phyloP scores from a whole-genome alignment of 2,888 invertebrate genomes.

The Cerastis leucographa region DNA sequence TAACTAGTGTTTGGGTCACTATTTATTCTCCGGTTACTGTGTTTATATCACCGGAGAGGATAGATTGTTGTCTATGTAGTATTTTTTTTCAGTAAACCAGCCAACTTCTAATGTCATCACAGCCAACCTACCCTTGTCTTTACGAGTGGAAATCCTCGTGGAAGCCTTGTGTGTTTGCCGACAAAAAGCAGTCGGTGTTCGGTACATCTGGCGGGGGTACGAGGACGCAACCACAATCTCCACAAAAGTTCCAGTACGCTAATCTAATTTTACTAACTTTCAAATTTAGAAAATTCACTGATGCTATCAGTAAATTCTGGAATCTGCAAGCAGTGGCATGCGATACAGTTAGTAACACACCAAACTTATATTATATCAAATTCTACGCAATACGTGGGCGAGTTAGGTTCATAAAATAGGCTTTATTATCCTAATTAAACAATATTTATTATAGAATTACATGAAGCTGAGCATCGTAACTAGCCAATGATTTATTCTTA shows the following conservation, averaged over 20 bases:
- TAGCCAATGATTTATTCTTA: not conserved
- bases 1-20: not conserved
- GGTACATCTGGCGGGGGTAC: not conserved
- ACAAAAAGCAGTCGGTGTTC: not conserved
- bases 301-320: not conserved
- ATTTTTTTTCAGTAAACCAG: not conserved
- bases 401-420: constrained; percentile 25
- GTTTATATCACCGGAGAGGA: not conserved
- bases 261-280: not conserved
- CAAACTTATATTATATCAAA: not conserved
- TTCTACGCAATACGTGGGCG: constrained; percentile 11
- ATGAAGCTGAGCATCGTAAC: constrained; percentile 18
- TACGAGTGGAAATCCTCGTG: not conserved
- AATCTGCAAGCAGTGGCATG: constrained; percentile 5
- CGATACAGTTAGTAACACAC: not conserved
- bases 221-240: not conserved
- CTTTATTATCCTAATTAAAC: constrained; percentile 20
- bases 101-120: not conserved
- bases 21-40: constrained; percentile 3
- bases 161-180: not conserved
- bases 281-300: not conserved
- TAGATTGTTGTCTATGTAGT: not conserved
- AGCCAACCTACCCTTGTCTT: not conserved
- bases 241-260: not conserved
- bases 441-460: constrained; percentile 36